Evolutionary conservation across 2,888 invertebrate genomes (phyloP), one percentile per base, ranked within the genome.

Genomic region (Steinernema carpocapsae): DNA sequence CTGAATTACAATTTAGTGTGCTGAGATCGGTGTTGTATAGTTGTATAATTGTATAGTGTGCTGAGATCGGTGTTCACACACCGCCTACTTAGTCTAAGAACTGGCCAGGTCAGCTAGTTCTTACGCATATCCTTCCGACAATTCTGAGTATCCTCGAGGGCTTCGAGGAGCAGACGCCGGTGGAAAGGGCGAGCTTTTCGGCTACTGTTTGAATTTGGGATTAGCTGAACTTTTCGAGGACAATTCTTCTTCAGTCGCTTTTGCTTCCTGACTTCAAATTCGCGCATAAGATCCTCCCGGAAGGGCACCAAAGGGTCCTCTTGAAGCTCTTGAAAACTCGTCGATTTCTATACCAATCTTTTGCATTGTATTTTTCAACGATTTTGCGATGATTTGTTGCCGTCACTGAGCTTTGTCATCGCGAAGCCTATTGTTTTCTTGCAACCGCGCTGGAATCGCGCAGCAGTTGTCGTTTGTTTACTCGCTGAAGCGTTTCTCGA

Each of bases 121-220:
- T n/a, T 10, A n/a, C 12, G 10, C 51, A 26, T 26, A 10, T 6
- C 6, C 7, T 19, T 6, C 17, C 17, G 32, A 29, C 32, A 48
- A 64, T 64, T 32, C 32, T 32, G 2, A 17, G 64, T 29, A 64
- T n/a, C 17, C 3, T 32, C 22, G 56, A 56, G 7, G 1, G 24
- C 32, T 19, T 64, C 12, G 17, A 12, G 32, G 26, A 37, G 22
- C 48, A 37, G 10, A 37, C 37, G 37, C 10, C 37, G 37, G 37
- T 37, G 37, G 10, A 6, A 10, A 37, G 37, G 4, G 37, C 37
- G 37, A 10, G 37, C 22, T 24, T 24, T 56, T 32, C 29, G 14
- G 32, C 26, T 64, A 26, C 64, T 64, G 32, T 64, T 64, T 64
- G 64, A 64, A 64, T 37, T 64, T 32, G 26, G 64, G 64, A 64